Conservation (phyloP, 2,113 vertebrate genomes). For the Anarhynchus alexandrinus region DNA sequence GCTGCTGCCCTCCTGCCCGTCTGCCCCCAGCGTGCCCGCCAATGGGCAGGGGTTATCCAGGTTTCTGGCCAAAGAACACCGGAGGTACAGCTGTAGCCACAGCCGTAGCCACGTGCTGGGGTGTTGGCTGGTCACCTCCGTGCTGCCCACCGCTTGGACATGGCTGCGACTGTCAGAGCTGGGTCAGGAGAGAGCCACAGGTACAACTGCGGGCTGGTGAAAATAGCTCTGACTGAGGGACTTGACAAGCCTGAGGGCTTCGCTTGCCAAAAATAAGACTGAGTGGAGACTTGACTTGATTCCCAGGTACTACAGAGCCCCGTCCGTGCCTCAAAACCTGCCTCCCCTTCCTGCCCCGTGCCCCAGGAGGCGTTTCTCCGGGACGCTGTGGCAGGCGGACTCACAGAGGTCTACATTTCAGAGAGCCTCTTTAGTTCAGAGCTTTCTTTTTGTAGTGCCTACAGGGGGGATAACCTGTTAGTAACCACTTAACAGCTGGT, state of each 20-base stretch:
- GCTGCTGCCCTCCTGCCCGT: not conserved
- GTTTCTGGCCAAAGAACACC: not conserved
- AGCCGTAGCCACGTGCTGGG: not conserved
- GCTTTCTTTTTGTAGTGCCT: not conserved
- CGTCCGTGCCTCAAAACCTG: accelerated
- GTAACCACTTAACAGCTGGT: not conserved
- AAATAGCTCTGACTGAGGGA: not conserved
- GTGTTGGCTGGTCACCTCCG: not conserved
- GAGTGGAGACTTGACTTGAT: not conserved
- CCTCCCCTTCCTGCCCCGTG: accelerated
- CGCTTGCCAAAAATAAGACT: not conserved
- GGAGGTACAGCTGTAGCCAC: not conserved
- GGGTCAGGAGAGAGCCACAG: not conserved
- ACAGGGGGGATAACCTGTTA: not conserved
- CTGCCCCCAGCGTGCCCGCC: not conserved
- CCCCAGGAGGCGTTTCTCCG: not conserved
- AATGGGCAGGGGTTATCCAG: not conserved
- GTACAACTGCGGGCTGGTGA: not conserved
- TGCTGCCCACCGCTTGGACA: not conserved
- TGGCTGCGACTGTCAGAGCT: not conserved
- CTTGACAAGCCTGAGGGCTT: not conserved
- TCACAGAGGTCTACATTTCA: not conserved
- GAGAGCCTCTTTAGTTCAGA: not conserved
- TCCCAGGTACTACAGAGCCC: not conserved
- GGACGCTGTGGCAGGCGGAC: not conserved